These are phyloP conservation scores for Zosterops japonicus DNA, from an alignment of 2,113 vertebrate species.

Conservation along the genomic window DNA sequence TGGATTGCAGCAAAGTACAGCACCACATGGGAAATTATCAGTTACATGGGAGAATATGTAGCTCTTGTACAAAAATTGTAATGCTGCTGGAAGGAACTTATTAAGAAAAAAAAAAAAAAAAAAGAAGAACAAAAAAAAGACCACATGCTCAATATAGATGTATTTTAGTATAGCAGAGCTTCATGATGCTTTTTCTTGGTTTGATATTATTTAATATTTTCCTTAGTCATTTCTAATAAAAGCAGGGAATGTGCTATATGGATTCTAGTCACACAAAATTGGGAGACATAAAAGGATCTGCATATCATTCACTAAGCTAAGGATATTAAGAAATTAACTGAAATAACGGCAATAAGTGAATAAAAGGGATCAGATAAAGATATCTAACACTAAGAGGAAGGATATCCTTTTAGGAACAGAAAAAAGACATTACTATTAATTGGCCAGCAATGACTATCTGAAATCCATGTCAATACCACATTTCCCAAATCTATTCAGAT, in stretches of 20 bases:
- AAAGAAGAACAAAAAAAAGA: background rate
- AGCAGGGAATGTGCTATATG: background rate
- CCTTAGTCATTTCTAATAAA: background rate
- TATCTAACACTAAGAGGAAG: background rate
- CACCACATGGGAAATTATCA: background rate
- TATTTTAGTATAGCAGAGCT: background rate
- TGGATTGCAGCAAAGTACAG: background rate
- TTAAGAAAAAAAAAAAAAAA: background rate
- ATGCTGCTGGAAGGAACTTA: background rate
- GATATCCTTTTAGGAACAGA: background rate
- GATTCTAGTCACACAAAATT: background rate
- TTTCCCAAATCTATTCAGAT: background rate
- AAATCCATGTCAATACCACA: background rate
- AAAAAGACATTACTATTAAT: background rate
- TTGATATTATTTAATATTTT: background rate
- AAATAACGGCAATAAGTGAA: background rate
- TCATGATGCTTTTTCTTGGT: background rate
- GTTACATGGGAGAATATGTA: background rate
- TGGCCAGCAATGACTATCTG: background rate
- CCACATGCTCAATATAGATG: background rate
- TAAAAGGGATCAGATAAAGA: background rate
- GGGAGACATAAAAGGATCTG: background rate
- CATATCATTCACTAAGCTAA: background rate
- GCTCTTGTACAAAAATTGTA: background rate
- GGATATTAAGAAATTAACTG: background rate